Percentiles rank a stretch among this genome's conserved stretches.
Evolutionary conservation across 2,888 invertebrate species (phyloP).

Genomic region (Sminthurinus aureus): DNA sequence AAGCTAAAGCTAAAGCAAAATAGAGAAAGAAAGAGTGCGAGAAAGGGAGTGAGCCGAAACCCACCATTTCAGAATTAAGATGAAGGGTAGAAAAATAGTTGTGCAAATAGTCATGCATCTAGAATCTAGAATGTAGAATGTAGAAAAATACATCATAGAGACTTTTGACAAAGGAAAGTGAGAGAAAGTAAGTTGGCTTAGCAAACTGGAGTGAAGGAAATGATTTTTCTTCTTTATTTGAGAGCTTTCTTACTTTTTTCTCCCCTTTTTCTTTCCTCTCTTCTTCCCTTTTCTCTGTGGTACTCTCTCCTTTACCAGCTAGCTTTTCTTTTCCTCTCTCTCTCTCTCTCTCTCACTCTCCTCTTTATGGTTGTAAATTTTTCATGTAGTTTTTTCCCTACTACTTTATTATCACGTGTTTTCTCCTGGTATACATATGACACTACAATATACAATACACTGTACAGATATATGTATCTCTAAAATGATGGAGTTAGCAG

Average conservation of each 20-base stretch:
- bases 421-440: background rate
- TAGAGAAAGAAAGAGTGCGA: background rate
- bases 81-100: constrained; percentile 1
- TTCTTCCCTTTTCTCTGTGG: background rate
- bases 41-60: background rate
- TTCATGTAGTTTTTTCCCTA: constrained; percentile 26
- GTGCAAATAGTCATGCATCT: constrained; percentile 19
- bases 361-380: constrained; percentile 33
- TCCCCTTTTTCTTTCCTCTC: background rate
- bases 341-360: constrained; percentile 1
- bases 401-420: constrained; percentile 4
- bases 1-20: background rate
- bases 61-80: background rate
- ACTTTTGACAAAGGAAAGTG: constrained; percentile 15
- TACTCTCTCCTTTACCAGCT: too few relatives aligned
- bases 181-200: constrained; percentile 30
- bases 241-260: constrained; percentile 17
- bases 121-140: background rate
- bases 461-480: background rate
- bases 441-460: background rate
- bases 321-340: background rate
- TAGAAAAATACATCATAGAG: background rate
- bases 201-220: constrained; percentile 28
- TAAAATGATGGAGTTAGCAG: too few relatives aligned
- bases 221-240: constrained; percentile 35